These are phyloP conservation scores for Alca torda DNA, from an alignment of 2,797 vertebrate genomes.

Conservation along the genomic window DNA sequence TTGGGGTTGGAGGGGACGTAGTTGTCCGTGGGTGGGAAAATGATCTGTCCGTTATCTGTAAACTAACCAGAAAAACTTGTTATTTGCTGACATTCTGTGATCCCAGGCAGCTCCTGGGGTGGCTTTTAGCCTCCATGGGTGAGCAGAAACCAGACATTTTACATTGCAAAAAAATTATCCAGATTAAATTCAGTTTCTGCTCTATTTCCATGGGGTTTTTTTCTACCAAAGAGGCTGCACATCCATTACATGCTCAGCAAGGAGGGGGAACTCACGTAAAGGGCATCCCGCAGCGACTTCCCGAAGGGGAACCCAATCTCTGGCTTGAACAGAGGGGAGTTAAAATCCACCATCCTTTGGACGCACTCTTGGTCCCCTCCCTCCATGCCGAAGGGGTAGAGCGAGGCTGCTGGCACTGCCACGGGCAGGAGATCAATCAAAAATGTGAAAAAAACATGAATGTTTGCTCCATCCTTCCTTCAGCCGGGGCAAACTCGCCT, in stretches of 20 bases:
- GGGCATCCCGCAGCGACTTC: slow-evolving; percentile 50
- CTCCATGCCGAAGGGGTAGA: slow-evolving; percentile 51
- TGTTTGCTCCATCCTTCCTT: not conserved
- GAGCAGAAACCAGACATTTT: not conserved
- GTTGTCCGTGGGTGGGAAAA: slow-evolving; percentile 74
- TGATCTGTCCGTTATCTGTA: slow-evolving; percentile 79
- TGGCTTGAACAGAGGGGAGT: slow-evolving; percentile 66
- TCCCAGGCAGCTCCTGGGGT: not conserved
- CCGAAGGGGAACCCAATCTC: slow-evolving; percentile 75
- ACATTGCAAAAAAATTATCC: not conserved
- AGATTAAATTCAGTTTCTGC: not conserved
- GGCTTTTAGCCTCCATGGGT: not conserved
- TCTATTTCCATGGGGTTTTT: rapidly evolving
- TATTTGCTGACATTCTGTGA: not conserved
- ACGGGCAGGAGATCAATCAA: not conserved
- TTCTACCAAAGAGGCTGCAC: not conserved
- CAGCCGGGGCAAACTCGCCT: not conserved
- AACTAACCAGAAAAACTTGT: slow-evolving; percentile 63
- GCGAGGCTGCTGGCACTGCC: not conserved
- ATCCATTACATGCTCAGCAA: not conserved
- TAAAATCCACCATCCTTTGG: slow-evolving; percentile 65
- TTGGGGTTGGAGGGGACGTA: slow-evolving; percentile 62
- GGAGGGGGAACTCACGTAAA: slow-evolving; percentile 70
- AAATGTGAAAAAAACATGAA: not conserved
- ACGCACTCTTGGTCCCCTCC: slow-evolving; percentile 29